Conservation (phyloP, 2,113 vertebrate genomes). For the Jacana jacana region DNA sequence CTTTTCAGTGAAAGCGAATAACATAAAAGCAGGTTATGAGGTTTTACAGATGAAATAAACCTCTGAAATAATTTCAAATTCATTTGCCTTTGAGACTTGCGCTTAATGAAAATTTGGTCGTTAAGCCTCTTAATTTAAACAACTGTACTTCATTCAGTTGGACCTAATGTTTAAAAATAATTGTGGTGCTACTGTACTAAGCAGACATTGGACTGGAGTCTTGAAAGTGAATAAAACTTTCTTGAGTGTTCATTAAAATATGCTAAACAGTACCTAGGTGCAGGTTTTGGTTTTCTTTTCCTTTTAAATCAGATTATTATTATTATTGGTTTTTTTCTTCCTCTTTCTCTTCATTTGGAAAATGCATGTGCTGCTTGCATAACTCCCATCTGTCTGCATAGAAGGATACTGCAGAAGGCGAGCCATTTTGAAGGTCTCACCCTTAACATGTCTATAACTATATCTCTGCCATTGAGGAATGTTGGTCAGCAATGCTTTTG, state of each 20-base stretch:
- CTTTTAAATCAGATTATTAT: not conserved
- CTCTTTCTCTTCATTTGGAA: not conserved
- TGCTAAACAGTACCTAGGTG: not conserved
- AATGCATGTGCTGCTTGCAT: not conserved
- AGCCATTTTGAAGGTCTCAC: not conserved
- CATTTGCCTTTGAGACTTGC: conserved; percentile 7
- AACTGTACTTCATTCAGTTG: not conserved
- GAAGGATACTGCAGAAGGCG: not conserved
- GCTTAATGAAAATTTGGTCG: conserved; percentile 40
- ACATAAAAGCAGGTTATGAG: conserved; percentile 8
- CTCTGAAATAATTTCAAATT: conserved; percentile 7
- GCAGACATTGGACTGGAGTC: not conserved
- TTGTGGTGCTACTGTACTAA: not conserved
- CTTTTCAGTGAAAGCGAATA: not conserved
- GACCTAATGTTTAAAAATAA: not conserved
- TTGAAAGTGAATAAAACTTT: not conserved
- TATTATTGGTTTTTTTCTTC: not conserved
- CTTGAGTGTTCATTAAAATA: not conserved
- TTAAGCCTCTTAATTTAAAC: conserved; percentile 34
- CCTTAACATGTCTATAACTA: not conserved
- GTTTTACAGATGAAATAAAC: conserved; percentile 18
- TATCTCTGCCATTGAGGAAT: not conserved
- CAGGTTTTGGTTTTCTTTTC: not conserved
- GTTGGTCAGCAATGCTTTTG: not conserved
- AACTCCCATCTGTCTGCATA: not conserved